Percentiles rank a stretch among this genome's conserved stretches.
phyloP scores from a whole-genome alignment of 2,888 invertebrate species.

The Tyria jacobaeae region DNA sequence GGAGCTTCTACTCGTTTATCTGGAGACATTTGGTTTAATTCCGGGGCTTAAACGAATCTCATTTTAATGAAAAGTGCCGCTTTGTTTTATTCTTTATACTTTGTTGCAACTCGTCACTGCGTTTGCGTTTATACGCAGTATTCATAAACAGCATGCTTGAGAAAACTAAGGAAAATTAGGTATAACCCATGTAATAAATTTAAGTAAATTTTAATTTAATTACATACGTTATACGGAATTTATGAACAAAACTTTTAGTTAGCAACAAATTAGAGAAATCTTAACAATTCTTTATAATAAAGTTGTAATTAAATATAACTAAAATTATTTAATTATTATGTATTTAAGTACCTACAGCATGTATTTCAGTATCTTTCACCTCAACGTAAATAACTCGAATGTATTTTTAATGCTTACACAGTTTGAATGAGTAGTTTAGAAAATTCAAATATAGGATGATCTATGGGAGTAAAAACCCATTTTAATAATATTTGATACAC shows the following conservation, averaged over 20 bases:
- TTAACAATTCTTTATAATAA: too few species aligned
- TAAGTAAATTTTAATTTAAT: constrained; percentile 54
- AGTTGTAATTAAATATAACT: too few species aligned
- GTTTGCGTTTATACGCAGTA: constrained; percentile 62
- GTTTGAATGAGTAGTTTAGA: too few species aligned
- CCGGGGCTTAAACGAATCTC: constrained; percentile 47
- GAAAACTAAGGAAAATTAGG: constrained; percentile 62
- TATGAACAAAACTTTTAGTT: constrained; percentile 49
- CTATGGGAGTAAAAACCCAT: not conserved
- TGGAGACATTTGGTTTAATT: constrained; percentile 52
- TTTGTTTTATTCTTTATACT: constrained; percentile 53
- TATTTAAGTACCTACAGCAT: too few species aligned
- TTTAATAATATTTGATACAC: not conserved
- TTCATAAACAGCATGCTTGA: constrained; percentile 73
- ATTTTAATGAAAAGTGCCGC: constrained; percentile 43
- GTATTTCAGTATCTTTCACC: too few species aligned
- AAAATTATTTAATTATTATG: too few species aligned
- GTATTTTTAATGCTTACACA: too few species aligned
- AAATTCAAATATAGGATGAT: too few species aligned
- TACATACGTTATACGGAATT: too few species aligned
- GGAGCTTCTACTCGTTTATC: constrained; percentile 61
- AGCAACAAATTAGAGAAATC: too few species aligned
- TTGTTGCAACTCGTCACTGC: constrained; percentile 56
- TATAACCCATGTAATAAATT: constrained; percentile 51
- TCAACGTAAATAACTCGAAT: too few species aligned